Base-by-base conservation (phyloP, 2,797 vertebrate genomes). In the Mormyrops boulengeri region DNA sequence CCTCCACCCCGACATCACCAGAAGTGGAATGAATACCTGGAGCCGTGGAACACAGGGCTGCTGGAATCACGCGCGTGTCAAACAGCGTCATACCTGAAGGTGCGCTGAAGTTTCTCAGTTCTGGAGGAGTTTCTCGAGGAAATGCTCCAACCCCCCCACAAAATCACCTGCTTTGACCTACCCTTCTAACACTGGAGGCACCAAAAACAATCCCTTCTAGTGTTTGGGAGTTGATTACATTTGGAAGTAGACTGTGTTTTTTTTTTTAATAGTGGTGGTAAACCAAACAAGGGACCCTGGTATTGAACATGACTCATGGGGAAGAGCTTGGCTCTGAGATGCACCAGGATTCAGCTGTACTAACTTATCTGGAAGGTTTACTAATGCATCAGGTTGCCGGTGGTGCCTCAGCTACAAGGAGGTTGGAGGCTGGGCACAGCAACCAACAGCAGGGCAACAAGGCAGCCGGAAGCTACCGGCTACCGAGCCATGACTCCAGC, bases 301-400 rank as follows among this genome's bases (percentile, higher is more conserved):
- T 97, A 95, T 99, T 99, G 99, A 99, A 99, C 99, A 99, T 99
- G 98, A 99, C 99, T 99, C 98, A 99, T 99, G 99, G 98, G 97
- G 99, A 99, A 98, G 99, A 99, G 97, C 98, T 98, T 98, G 97
- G 98, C 98, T 98, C 98, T 98, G 98, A 99, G 96, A 99, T 98
- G 97, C 97, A 99, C 97, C 98, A 99, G 97, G 98, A 99, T 99
- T 98, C 99, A 96, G 95, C 98, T 97, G 99, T 99, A 98, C 96
- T 99, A 99, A 99, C 98, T 97, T 99, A 99, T 96, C 96, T 99
- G 96, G 99, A 99, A 96, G 98, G 99, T 97, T 98, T 99, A 98
- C 98, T 99, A 96, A 99, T 99, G 99, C 98, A 99, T 99, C 98
- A 98, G 95, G 97, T 98, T 95, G 97, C 97, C 92, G 97, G 97